Conservation (phyloP, 2,797 vertebrate species). For the Macrochelys suwanniensis region DNA sequence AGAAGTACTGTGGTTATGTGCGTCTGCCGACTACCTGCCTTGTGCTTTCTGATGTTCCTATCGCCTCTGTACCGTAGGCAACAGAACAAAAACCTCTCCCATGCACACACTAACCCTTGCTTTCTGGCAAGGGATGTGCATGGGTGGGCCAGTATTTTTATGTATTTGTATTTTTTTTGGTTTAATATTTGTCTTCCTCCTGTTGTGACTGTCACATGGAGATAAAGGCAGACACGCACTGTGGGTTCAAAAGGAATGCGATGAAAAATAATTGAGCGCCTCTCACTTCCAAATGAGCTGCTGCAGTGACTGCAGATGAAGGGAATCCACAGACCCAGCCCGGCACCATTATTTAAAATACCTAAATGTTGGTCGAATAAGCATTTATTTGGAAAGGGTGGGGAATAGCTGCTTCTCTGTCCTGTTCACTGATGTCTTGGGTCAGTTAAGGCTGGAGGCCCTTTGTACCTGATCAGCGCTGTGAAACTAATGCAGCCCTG, state of each 20-base stretch:
- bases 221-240: not conserved
- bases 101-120: too few relatives aligned
- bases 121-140: not conserved
- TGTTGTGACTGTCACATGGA: fast-evolving
- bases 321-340: not conserved
- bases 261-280: not conserved
- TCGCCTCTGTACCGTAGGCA: not conserved
- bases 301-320: not conserved
- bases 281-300: not conserved
- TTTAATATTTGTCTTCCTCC: not conserved
- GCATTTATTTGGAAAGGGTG: not conserved
- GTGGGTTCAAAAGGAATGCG: not conserved
- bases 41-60: not conserved
- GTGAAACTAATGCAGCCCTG: not conserved
- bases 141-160: fast-evolving
- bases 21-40: not conserved
- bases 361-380: not conserved
- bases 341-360: not conserved
- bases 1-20: not conserved
- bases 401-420: not conserved
- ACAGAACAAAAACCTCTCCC: not conserved
- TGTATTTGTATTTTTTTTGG: not conserved
- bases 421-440: not conserved
- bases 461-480: not conserved
- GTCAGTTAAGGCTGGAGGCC: not conserved